Conservation (phyloP, 1,140 invertebrate genomes). For the Semibalanus balanoides region DNA sequence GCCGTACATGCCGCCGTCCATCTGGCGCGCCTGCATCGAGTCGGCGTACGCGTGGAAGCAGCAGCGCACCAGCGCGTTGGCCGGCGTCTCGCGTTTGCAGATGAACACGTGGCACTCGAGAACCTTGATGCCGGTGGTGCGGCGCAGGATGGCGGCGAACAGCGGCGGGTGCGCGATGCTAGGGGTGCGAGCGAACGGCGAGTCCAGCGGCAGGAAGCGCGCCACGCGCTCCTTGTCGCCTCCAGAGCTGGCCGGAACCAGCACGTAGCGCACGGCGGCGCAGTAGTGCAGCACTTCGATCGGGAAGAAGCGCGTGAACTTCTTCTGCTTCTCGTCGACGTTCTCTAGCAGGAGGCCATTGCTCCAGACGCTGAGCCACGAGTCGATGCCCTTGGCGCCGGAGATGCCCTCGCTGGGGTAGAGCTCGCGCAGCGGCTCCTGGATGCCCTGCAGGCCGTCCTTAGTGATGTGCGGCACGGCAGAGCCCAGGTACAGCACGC, state of each 20-base stretch:
- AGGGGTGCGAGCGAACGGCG: constrained; percentile 79
- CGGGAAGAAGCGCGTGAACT: constrained; percentile 91
- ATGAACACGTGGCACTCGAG: constrained; percentile 98
- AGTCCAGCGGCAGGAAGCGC: constrained; percentile 88
- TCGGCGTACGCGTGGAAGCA: constrained; percentile 92
- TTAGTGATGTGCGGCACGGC: constrained; percentile 95
- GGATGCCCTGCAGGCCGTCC: constrained; percentile 91
- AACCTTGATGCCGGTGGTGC: constrained; percentile 95
- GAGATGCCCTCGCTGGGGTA: constrained; percentile 71
- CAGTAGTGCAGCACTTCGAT: constrained; percentile 95
- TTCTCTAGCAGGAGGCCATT: constrained; percentile 93
- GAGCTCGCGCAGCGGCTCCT: constrained; percentile 88
- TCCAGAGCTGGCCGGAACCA: constrained; percentile 39
- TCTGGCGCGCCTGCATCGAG: constrained; percentile 67
- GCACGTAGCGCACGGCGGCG: constrained; percentile 76
- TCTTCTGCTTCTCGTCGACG: constrained; percentile 85
- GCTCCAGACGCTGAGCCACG: constrained; percentile 93
- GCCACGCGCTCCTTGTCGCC: constrained; percentile 38
- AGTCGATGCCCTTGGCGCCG: constrained; percentile 77
- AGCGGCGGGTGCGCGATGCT: constrained; percentile 80
- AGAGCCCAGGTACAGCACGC: constrained; percentile 95
- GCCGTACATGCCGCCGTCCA: constrained; percentile 25
- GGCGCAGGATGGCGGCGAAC: constrained; percentile 86
- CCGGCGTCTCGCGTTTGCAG: constrained; percentile 86
- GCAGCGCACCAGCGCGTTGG: constrained; percentile 77